phyloP scores from a whole-genome alignment of 1,140 invertebrate species.

The Bombus superbus region DNA sequence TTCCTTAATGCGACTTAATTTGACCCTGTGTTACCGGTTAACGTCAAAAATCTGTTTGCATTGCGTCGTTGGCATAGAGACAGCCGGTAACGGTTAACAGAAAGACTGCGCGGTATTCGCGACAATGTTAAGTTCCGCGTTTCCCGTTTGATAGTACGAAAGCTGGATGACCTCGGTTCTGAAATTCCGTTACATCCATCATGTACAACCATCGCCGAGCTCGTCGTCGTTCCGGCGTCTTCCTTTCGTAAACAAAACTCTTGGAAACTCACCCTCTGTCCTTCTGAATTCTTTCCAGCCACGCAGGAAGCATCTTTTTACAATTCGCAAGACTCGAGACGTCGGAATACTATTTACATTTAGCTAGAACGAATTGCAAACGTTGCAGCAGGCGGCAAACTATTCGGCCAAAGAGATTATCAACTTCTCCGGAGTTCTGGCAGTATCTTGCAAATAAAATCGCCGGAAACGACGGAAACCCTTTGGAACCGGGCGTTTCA shows the following conservation, averaged over 20 bases:
- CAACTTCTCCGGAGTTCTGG: not conserved
- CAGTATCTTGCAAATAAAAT: not conserved
- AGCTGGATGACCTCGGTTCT: not conserved
- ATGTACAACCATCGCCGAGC: not conserved
- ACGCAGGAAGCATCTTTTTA: not conserved
- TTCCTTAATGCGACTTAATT: not conserved
- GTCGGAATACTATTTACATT: not conserved
- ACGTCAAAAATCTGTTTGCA: not conserved
- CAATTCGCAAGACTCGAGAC: not conserved
- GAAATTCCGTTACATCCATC: constrained; percentile 19
- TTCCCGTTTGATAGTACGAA: not conserved
- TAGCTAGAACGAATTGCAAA: not conserved
- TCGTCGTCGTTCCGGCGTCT: not conserved
- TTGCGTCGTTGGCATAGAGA: not conserved
- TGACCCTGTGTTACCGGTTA: not conserved
- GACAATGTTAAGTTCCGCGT: constrained; percentile 10
- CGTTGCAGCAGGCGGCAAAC: accelerated
- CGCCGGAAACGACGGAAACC: not conserved
- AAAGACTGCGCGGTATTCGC: not conserved
- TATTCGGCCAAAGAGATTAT: not conserved
- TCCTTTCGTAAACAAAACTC: not conserved
- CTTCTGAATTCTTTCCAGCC: not conserved
- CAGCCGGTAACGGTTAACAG: not conserved
- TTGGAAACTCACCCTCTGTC: too few relatives aligned
- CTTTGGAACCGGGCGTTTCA: too few relatives aligned